Evolutionary conservation across 2,113 vertebrate species (phyloP), one percentile per base, ranked within the genome.

Genomic region (Anarhynchus alexandrinus): DNA sequence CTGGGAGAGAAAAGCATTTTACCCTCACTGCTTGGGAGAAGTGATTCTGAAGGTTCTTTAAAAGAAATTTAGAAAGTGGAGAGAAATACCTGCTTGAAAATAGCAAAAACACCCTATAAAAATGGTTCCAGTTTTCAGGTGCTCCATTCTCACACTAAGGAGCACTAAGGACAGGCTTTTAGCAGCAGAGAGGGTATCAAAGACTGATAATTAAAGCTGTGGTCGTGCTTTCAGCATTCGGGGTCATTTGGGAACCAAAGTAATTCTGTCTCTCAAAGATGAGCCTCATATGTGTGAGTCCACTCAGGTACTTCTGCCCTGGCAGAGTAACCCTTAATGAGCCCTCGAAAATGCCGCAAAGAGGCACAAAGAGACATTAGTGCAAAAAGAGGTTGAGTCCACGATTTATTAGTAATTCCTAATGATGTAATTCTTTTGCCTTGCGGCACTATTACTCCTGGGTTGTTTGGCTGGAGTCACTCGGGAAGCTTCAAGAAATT

Each of bases 401-500:
- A 14, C 25, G 57, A 69, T 80, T 93, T 87, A 66, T 85, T 73
- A 88, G 61, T 49, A 73, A 66, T 88, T 90, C n/a, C 74, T 81
- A 67, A 77, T 95, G 93, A 96, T 74, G 89, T 93, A 55, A 95
- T 81, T 89, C 54, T 82, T 84, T 55, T 90, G 82, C 88, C 81
- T 93, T 88, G 82, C 87, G 90, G 89, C 42, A 4, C 64, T 89
- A 40, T 93, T 91, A 55, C 25, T 93, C 29, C 38, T 34, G 38
- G 11, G 49, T 79, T 88, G 61, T 95, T 96, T 91, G 84, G 70
- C 82, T 95, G 62, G 51, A 93, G 70, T 73, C 78, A 78, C 71
- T 93, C 86, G 83, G 90, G 95, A 96, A 96, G 61, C 91, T 67
- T 80, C 70, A 95, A 89, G 52, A 91, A 80, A 96, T 32, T 85